A percentile compares a stretch with the other conserved stretches of the same genome.
phyloP scores from a whole-genome alignment of 2,113 vertebrate genomes.

The Hylia prasina region DNA sequence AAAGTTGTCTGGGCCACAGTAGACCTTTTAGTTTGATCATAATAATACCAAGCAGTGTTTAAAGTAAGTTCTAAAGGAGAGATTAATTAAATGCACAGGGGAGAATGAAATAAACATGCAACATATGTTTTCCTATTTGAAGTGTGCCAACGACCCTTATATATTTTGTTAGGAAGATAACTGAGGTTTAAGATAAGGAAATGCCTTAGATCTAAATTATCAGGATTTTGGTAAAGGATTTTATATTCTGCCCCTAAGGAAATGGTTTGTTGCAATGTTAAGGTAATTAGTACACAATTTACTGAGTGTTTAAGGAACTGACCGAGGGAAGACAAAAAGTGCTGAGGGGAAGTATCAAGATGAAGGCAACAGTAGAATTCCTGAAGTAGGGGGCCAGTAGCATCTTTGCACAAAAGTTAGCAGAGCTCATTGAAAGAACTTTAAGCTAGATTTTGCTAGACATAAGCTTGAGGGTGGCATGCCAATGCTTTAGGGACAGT shows the following conservation, averaged over 20 bases:
- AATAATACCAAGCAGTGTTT: slow-evolving; percentile 1
- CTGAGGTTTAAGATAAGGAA: not conserved
- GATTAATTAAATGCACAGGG: not conserved
- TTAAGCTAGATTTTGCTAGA: not conserved
- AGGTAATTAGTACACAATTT: not conserved
- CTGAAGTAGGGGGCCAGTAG: not conserved
- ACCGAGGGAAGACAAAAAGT: not conserved
- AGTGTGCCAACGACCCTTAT: not conserved
- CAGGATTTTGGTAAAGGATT: not conserved
- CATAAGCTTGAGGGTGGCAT: not conserved
- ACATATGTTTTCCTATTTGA: not conserved
- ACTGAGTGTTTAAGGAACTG: not conserved
- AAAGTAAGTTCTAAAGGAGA: slow-evolving; percentile 9
- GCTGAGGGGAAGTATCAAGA: not conserved
- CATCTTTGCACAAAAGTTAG: not conserved
- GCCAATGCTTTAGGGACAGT: not conserved
- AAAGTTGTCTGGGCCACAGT: not conserved
- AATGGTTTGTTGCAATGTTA: not conserved
- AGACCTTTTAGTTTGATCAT: slow-evolving; percentile 20
- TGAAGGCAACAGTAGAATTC: not conserved
- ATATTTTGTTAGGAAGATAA: not conserved
- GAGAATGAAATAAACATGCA: not conserved
- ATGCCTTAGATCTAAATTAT: not conserved
- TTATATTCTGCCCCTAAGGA: not conserved
- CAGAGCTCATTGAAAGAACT: not conserved